Conservation (phyloP, 2,888 invertebrate species). For the Ophion obscuratus region DNA sequence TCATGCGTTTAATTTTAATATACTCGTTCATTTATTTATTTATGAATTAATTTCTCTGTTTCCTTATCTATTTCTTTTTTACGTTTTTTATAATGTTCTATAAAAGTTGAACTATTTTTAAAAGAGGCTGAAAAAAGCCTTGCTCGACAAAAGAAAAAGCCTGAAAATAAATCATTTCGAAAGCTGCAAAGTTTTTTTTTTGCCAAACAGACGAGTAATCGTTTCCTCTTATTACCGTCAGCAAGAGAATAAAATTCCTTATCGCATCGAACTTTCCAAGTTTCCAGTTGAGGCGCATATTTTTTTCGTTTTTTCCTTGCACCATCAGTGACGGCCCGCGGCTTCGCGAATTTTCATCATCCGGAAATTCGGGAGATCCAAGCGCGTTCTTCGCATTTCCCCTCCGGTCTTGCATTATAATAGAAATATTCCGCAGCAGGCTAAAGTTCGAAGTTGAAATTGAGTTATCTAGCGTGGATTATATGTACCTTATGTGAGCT, state of each 20-base stretch:
- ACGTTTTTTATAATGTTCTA: background rate
- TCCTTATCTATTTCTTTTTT: background rate
- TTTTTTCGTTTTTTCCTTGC: background rate
- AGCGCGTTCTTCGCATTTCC: conserved; percentile 31
- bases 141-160: background rate
- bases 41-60: background rate
- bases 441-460: conserved; percentile 58
- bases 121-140: background rate
- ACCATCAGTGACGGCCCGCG: background rate
- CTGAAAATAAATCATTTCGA: background rate
- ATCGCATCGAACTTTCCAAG: background rate
- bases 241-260: background rate
- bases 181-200: background rate
- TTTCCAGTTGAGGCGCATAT: background rate
- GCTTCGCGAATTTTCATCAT: conserved; percentile 21
- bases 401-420: conserved; percentile 21
- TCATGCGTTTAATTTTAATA: background rate
- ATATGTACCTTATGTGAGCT: conserved; percentile 1
- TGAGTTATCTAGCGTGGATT: conserved; percentile 51
- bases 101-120: background rate
- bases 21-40: background rate
- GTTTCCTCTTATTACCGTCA: background rate
- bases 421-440: conserved; percentile 47
- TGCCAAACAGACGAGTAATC: background rate
- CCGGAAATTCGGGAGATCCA: conserved; percentile 10